Evolutionary conservation across 2,888 invertebrate genomes (phyloP), one percentile per base, ranked within the genome.

Genomic region (Dysmachus trigonus): DNA sequence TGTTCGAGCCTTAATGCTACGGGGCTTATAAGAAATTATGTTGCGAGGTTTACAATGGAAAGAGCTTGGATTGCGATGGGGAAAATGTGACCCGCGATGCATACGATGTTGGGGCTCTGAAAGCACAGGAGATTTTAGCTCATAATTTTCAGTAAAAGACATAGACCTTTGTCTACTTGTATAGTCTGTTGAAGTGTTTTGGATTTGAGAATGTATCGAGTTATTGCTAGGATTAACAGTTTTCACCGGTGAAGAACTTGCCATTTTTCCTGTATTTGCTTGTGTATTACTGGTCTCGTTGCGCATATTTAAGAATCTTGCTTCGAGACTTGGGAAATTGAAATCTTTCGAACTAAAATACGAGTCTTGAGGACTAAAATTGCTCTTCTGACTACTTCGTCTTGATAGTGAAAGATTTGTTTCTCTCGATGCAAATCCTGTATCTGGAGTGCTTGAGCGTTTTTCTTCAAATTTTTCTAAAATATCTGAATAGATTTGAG

Each of bases 1-100:
- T 71, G 94, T 94, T 71, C 94, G 92, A 83, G 94, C 94, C 82
- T 93, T 92, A 53, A 94, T 92, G 74, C 93, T 93, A 79, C 93
- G 93, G 13, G 92, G 91, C 82, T 92, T 92, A 87, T 91, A 91
- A 15, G 85, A 84, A 76, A 87, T 88, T 30, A 87, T 73, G 83
- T 88, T 88, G 15, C 87, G 85, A 10, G 88, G 85, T 81, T 89
- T 89, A 83, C 87, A 87, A 35, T 88, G 88, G 85, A 89, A 89
- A 7, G 88, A 88, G 31, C 85, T 88, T 15, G 88, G 87, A 86
- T 87, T 88, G 51, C 88, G 88, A 77, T 88, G 87, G 15, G 88
- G 31, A 81, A 87, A 88, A 82, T 86, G 88, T 71, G 87, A 53
- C 5, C 18, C 22, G 2, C 84, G 81, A 62, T 81, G 41, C 10